phyloP scores from a whole-genome alignment of 1,140 invertebrate genomes.

The Alviniconcha marisindica region DNA sequence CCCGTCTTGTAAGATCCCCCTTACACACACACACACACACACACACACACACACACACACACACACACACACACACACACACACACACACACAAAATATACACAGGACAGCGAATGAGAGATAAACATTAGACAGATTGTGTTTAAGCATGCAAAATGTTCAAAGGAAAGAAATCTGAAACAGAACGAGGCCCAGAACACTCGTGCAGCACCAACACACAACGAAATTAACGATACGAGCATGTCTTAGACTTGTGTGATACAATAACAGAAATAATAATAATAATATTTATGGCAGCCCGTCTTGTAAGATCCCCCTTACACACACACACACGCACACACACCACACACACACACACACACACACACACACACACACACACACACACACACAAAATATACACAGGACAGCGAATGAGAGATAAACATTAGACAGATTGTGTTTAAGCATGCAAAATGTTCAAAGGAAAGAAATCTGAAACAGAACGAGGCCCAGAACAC shows the following conservation, averaged over 20 bases:
- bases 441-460: too few species aligned
- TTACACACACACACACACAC: slow-evolving; percentile 5
- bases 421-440: not conserved
- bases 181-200: too few species aligned
- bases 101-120: too few species aligned
- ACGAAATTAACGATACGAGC: not conserved
- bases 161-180: too few species aligned
- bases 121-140: not conserved
- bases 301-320: too few species aligned
- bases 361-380: not conserved
- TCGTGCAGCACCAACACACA: not conserved
- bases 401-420: too few species aligned
- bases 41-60: not conserved
- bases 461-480: too few species aligned
- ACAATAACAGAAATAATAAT: too few species aligned
- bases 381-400: not conserved
- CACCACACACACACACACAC: not conserved
- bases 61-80: not conserved
- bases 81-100: not conserved
- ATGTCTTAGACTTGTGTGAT: not conserved
- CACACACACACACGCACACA: slow-evolving; percentile 6
- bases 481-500: too few species aligned
- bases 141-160: too few species aligned
- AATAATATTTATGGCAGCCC: too few species aligned
- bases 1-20: too few species aligned